phyloP scores from a whole-genome alignment of 1,140 invertebrate genomes.

The Popillia japonica region DNA sequence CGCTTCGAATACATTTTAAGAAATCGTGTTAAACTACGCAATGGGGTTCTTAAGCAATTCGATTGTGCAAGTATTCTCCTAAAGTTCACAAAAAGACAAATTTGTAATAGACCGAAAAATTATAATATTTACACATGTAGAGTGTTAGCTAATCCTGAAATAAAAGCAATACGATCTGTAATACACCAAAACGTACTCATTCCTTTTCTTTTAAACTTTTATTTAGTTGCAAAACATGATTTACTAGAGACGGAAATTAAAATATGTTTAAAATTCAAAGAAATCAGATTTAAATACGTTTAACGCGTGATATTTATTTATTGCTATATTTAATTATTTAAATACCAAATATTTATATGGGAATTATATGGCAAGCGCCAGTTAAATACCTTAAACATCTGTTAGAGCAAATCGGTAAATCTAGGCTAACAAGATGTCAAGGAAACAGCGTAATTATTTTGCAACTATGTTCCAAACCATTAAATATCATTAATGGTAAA shows the following conservation, averaged over 20 bases:
- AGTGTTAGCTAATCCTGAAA: no score
- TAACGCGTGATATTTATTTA: no score
- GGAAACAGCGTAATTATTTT: slow-evolving; percentile 13
- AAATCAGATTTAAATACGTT: no score
- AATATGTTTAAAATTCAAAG: no score
- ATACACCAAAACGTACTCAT: no score
- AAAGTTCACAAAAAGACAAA: slow-evolving; percentile 11
- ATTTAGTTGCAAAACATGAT: no score
- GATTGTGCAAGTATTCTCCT: background rate
- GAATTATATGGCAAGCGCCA: background rate
- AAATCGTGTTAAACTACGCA: slow-evolving; percentile 4
- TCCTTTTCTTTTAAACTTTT: no score
- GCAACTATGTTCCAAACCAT: slow-evolving; percentile 29
- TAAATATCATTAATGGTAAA: slow-evolving; percentile 1
- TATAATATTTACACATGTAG: no score
- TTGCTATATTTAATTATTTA: no score
- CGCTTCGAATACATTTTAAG: background rate
- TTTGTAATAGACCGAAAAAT: no score
- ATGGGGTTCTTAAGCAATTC: background rate
- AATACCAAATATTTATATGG: background rate
- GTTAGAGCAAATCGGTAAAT: background rate
- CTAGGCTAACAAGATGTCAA: slow-evolving; percentile 24
- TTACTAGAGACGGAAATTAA: no score
- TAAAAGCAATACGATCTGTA: no score
- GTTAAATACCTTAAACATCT: background rate